Evolutionary conservation across 1,140 invertebrate genomes (phyloP).

Genomic region (Drosophila repleta): DNA sequence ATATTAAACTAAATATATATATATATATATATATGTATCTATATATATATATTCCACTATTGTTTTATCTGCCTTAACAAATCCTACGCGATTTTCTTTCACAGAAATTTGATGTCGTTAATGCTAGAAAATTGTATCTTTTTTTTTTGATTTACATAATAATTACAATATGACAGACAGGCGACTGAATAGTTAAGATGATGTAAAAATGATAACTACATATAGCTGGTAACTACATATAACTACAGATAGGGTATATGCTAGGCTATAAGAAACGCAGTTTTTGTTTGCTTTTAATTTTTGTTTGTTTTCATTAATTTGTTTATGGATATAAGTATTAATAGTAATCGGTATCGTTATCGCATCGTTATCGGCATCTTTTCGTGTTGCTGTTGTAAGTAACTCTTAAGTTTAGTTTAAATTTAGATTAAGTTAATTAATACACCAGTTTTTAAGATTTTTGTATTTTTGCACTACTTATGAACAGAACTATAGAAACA

Average conservation of each 20-base stretch:
- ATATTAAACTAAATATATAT: slow-evolving; percentile 60
- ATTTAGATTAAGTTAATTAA: slow-evolving; percentile 74
- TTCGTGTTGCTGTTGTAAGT: slow-evolving; percentile 74
- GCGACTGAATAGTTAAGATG: slow-evolving; percentile 32
- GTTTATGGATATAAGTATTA: slow-evolving; percentile 59
- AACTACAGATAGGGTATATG: not conserved
- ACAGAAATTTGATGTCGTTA: slow-evolving; percentile 55
- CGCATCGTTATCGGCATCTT: slow-evolving; percentile 27
- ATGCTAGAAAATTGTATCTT: slow-evolving; percentile 61
- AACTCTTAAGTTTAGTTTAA: slow-evolving; percentile 71
- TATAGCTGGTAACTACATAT: not conserved
- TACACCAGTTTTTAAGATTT: slow-evolving; percentile 50
- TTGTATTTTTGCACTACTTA: slow-evolving; percentile 75
- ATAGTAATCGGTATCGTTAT: slow-evolving; percentile 59
- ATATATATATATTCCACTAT: too few relatives aligned
- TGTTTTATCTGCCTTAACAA: slow-evolving; percentile 74
- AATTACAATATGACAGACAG: slow-evolving; percentile 74
- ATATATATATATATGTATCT: too few relatives aligned
- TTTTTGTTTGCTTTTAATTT: slow-evolving; percentile 38
- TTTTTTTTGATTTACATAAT: slow-evolving; percentile 72
- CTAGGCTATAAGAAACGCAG: slow-evolving; percentile 41
- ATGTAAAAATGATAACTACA: slow-evolving; percentile 6
- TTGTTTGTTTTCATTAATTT: slow-evolving; percentile 33
- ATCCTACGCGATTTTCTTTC: slow-evolving; percentile 51
- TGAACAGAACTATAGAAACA: slow-evolving; percentile 69